Percentiles rank a stretch among this genome's conserved stretches.
Conservation (phyloP, 2,797 vertebrate species). For the Neoniphon sammara region DNA sequence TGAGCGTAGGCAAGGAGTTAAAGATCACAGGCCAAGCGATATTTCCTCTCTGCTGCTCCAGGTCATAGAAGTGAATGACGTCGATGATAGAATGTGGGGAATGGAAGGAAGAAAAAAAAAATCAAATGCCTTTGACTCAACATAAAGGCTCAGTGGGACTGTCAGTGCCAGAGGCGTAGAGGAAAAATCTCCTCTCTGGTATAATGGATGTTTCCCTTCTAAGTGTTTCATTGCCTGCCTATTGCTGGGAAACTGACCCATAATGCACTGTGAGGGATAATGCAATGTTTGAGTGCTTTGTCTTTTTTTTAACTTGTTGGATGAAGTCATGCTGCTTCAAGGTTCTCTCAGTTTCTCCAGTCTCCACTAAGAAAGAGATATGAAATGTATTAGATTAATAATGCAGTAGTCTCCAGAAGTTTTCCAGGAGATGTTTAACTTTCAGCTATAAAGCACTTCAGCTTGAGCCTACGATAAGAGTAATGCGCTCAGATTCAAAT, state of each 20-base stretch:
- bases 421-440: too few relatives aligned
- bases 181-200: constrained; percentile 19
- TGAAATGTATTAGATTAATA: not conserved
- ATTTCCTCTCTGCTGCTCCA: constrained; percentile 25
- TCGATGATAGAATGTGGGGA: constrained; percentile 29
- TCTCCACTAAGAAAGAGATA: not conserved
- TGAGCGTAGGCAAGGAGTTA: constrained; percentile 14
- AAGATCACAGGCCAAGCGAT: constrained; percentile 20
- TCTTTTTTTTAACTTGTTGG: constrained; percentile 23
- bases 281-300: constrained; percentile 49
- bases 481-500: not conserved
- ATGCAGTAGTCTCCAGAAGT: too few relatives aligned
- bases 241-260: constrained; percentile 33
- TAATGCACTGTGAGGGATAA: constrained; percentile 50
- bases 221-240: constrained; percentile 23
- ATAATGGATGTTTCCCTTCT: constrained; percentile 58
- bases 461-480: not conserved
- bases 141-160: constrained; percentile 23
- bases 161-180: constrained; percentile 28
- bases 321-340: constrained; percentile 31
- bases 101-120: constrained; percentile 12
- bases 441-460: constrained; percentile 9
- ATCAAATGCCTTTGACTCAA: constrained; percentile 38
- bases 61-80: constrained; percentile 45
- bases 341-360: not conserved